Conservation (phyloP, 1,140 invertebrate genomes). For the Trinorchestia longiramus region DNA sequence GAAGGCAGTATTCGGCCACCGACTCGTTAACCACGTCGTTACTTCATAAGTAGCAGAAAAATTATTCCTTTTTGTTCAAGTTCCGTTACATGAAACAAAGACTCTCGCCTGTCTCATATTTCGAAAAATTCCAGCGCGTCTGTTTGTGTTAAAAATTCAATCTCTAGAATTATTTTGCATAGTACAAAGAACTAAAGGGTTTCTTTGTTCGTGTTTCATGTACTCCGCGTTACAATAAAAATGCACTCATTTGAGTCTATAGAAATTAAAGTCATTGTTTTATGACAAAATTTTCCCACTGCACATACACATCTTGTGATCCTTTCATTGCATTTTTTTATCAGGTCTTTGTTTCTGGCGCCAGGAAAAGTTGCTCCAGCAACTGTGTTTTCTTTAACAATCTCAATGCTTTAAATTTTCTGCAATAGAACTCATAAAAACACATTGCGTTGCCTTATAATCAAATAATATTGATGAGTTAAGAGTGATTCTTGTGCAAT, state of each 20-base stretch:
- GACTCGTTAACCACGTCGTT: background rate
- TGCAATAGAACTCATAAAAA: too few species aligned
- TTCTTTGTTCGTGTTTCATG: background rate
- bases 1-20: background rate
- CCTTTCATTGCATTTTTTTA: background rate
- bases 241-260: background rate
- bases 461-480: background rate
- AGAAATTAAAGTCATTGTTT: background rate
- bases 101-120: background rate
- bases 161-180: background rate
- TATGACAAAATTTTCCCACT: background rate
- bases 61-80: background rate
- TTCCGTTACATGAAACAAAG: background rate
- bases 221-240: background rate
- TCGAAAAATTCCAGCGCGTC: background rate
- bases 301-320: background rate
- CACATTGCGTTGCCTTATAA: background rate
- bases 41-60: background rate
- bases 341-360: background rate
- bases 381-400: background rate
- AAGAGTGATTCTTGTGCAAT: too few species aligned
- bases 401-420: too few species aligned
- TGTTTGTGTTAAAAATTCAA: background rate
- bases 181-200: background rate
- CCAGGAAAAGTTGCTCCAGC: background rate